These are phyloP conservation scores for Pygoscelis adeliae DNA, from an alignment of 2,113 vertebrate genomes.

Conservation along the genomic window DNA sequence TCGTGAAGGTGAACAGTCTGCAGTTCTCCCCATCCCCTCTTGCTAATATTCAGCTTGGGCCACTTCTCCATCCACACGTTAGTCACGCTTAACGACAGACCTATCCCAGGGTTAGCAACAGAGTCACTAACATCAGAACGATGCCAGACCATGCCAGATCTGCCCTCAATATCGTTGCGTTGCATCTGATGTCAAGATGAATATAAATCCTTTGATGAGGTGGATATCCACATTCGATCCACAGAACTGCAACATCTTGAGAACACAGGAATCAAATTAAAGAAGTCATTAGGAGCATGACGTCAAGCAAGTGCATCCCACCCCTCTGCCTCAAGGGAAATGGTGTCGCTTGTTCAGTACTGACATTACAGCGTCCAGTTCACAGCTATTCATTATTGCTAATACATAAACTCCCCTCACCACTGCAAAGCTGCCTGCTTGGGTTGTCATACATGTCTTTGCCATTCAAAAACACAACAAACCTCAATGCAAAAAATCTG, in stretches of 20 bases:
- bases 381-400: not conserved
- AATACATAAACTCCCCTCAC: not conserved
- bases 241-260: not conserved
- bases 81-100: not conserved
- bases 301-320: not conserved
- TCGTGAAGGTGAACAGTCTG: not conserved
- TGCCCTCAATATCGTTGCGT: not conserved
- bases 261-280: not conserved
- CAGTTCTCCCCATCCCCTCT: not conserved
- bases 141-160: not conserved
- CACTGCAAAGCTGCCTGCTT: not conserved
- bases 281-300: not conserved
- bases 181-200: not conserved
- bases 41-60: not conserved
- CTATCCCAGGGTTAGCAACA: not conserved
- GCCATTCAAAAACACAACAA: not conserved
- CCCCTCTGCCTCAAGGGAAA: not conserved
- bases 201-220: not conserved
- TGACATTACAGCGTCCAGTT: accelerated
- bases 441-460: not conserved
- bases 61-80: not conserved
- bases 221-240: not conserved
- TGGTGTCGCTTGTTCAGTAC: not conserved
- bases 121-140: not conserved
- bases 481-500: not conserved